These are phyloP conservation scores for Brachionus manjavacas DNA, from an alignment of 1,140 invertebrate genomes.

Conservation along the genomic window DNA sequence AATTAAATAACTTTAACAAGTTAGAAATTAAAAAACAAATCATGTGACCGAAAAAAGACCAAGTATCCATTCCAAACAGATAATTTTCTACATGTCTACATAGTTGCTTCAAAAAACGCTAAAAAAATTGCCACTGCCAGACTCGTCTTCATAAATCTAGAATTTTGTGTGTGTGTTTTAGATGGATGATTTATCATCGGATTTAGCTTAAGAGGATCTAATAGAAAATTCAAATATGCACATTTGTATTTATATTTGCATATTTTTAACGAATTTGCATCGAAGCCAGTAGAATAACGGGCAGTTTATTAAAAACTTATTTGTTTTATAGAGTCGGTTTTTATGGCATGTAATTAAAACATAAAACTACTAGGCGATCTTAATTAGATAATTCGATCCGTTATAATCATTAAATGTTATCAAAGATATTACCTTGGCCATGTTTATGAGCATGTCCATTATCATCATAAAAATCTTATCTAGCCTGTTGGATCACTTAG, in stretches of 20 bases:
- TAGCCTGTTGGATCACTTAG: not conserved
- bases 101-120: no score
- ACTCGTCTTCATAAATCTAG: no score
- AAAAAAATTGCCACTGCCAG: no score
- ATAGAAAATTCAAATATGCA: no score
- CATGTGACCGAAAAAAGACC: no score
- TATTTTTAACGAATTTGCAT: not conserved
- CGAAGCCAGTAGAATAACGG: not conserved
- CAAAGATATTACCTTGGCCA: not conserved
- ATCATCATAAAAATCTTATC: conserved; percentile 5
- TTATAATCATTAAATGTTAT: conserved; percentile 12
- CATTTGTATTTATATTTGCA: not conserved
- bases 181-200: no score
- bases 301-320: conserved; percentile 22
- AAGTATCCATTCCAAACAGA: no score
- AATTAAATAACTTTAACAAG: no score
- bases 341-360: conserved; percentile 22
- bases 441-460: not conserved
- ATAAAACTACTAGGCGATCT: not conserved
- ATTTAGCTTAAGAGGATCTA: no score
- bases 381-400: conserved; percentile 1
- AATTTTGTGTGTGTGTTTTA: no score
- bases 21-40: no score
- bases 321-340: conserved; percentile 19
- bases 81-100: no score